A percentile compares a stretch with the other conserved stretches of the same genome.
phyloP scores from a whole-genome alignment of 2,888 invertebrate species.

The Temnothorax unifasciatus region DNA sequence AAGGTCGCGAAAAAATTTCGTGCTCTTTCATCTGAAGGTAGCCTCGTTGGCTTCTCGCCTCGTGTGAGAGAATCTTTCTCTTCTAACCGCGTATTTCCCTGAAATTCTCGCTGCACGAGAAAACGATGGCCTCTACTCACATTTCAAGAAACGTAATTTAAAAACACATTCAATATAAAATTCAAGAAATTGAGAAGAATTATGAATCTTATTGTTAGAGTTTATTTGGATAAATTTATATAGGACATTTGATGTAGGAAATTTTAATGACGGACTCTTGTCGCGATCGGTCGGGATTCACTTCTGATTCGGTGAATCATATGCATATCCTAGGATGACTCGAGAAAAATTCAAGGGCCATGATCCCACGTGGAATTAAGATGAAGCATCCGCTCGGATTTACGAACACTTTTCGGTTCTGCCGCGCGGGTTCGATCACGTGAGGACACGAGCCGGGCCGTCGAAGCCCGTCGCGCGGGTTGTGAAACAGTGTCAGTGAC shows the following conservation, averaged over 20 bases:
- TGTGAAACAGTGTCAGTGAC: conserved; percentile 86
- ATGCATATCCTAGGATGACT: not conserved
- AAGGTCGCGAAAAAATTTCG: conserved; percentile 77
- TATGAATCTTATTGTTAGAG: not conserved
- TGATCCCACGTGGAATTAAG: conserved; percentile 37
- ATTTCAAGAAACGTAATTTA: not conserved
- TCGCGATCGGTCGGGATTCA: not conserved
- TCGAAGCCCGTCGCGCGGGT: conserved; percentile 71
- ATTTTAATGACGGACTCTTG: not conserved
- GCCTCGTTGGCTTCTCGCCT: conserved; percentile 43
- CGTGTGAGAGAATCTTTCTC: conserved; percentile 10
- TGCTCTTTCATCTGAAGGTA: conserved; percentile 68
- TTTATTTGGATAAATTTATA: not conserved
- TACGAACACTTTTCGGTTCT: conserved; percentile 70
- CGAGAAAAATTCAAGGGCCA: not conserved
- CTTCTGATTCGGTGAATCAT: conserved; percentile 5
- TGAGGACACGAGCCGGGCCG: conserved; percentile 66
- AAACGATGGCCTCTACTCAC: not conserved
- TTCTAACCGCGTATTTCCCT: not conserved
- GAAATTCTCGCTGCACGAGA: not conserved
- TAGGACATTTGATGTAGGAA: not conserved
- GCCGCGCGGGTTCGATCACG: conserved; percentile 61
- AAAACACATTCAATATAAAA: not conserved
- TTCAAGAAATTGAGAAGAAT: not conserved
- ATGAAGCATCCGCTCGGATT: conserved; percentile 40